These are phyloP conservation scores for Cyclina sinensis DNA, from an alignment of 1,140 invertebrate genomes.

Conservation along the genomic window DNA sequence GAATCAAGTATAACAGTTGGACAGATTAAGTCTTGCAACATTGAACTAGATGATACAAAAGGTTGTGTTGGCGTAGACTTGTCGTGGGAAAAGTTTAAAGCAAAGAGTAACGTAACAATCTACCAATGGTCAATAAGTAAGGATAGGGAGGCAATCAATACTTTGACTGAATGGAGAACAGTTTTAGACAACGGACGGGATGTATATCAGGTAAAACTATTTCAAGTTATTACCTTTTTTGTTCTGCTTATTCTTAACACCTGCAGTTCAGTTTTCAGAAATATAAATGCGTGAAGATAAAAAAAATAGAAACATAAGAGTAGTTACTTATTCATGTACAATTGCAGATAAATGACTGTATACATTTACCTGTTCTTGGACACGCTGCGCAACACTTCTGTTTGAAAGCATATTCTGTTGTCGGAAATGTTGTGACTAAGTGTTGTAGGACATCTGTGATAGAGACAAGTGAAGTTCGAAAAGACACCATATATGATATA, in stretches of 20 bases:
- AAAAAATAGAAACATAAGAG: too few relatives aligned
- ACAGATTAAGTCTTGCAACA: background rate
- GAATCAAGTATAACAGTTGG: background rate
- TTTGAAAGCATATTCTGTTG: conserved; percentile 13
- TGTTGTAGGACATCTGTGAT: conserved; percentile 1
- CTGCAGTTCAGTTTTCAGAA: too few relatives aligned
- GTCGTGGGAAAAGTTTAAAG: background rate
- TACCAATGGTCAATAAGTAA: conserved; percentile 37
- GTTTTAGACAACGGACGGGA: background rate
- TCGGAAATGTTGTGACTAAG: background rate
- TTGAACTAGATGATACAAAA: background rate
- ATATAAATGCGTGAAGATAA: too few relatives aligned
- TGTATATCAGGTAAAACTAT: conserved; percentile 6
- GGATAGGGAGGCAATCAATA: background rate
- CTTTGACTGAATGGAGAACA: background rate
- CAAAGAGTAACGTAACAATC: background rate
- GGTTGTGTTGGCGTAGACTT: background rate
- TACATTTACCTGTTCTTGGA: conserved; percentile 6
- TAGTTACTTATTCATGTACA: too few relatives aligned
- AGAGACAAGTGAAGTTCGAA: background rate
- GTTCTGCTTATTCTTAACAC: too few relatives aligned
- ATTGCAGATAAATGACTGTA: conserved; percentile 38
- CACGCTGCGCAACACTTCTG: conserved; percentile 2
- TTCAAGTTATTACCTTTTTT: too few relatives aligned
- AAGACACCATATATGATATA: conserved; percentile 40